Percentiles rank a stretch among this genome's conserved stretches.
phyloP scores from a whole-genome alignment of 2,888 invertebrate genomes.

The Pyrocoelia pectoralis region DNA sequence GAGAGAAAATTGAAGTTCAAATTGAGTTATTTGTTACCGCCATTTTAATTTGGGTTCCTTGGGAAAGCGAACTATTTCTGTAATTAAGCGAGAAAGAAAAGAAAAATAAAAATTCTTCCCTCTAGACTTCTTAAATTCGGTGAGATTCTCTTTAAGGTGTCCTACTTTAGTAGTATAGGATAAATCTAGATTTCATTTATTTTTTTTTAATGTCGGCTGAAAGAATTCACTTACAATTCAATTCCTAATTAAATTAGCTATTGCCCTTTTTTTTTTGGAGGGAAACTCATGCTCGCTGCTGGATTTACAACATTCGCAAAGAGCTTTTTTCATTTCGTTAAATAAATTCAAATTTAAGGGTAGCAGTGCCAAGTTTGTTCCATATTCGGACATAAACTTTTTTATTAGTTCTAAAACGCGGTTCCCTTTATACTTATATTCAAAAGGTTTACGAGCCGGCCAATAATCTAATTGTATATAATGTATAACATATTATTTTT shows the following conservation, averaged over 20 bases:
- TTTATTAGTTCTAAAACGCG: constrained; percentile 11
- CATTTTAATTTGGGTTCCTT: constrained; percentile 16
- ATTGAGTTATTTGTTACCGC: constrained; percentile 32
- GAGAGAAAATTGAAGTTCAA: constrained; percentile 30
- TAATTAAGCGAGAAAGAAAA: constrained; percentile 15
- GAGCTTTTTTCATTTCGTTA: constrained; percentile 12
- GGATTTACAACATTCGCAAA: constrained; percentile 10
- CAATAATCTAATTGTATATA: constrained; percentile 5
- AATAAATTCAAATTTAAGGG: constrained; percentile 10
- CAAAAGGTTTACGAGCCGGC: constrained; percentile 2
- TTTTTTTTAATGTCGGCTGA: background rate
- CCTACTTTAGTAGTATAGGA: background rate
- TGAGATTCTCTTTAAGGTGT: constrained; percentile 8
- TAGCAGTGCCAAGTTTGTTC: constrained; percentile 9
- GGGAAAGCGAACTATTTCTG: constrained; percentile 10
- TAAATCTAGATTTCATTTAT: background rate
- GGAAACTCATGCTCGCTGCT: background rate
- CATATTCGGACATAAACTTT: constrained; percentile 15
- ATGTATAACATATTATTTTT: background rate
- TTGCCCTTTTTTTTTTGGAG: background rate
- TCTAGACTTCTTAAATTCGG: background rate
- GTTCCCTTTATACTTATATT: constrained; percentile 8
- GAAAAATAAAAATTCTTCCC: background rate
- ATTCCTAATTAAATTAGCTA: constrained; percentile 10
- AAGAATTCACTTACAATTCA: constrained; percentile 6